phyloP scores from a whole-genome alignment of 2,113 vertebrate species.

The Pteropus alecto region DNA sequence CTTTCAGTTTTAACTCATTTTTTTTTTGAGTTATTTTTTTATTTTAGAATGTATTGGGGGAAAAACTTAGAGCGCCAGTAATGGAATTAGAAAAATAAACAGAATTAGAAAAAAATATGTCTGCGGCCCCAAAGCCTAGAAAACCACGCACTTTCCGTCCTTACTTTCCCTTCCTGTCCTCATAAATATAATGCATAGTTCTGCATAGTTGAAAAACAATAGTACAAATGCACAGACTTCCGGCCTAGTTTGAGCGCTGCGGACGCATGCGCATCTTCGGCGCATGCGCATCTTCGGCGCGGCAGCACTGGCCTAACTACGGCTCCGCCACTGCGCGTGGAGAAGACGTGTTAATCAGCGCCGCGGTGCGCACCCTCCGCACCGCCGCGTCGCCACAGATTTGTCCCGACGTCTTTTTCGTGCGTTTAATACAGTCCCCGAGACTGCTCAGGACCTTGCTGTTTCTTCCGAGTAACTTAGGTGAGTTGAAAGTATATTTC shows the following conservation, averaged over 20 bases:
- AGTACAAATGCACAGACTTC: neutral
- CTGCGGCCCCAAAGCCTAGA: neutral
- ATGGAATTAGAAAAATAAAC: neutral
- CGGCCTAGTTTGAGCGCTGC: neutral
- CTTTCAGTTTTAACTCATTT: neutral
- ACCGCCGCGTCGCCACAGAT: no score
- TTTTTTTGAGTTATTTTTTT: neutral
- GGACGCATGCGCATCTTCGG: no score
- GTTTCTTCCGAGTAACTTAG: neutral
- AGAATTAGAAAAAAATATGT: neutral
- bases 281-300: no score
- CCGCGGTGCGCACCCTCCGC: rapidly evolving
- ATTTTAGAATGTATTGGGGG: neutral
- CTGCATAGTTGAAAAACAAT: no score
- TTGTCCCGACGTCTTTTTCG: neutral
- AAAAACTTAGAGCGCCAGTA: neutral
- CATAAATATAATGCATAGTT: neutral
- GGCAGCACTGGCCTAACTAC: rapidly evolving
- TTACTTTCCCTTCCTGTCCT: neutral
- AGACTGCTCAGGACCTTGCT: neutral
- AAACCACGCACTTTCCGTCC: neutral
- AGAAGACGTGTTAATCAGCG: rapidly evolving
- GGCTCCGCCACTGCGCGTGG: neutral
- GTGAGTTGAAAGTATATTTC: neutral
- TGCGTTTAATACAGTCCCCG: neutral